Percentiles rank a stretch among this genome's conserved stretches.
phyloP scores from a whole-genome alignment of 2,888 invertebrate genomes.

The Phytoseiulus persimilis region DNA sequence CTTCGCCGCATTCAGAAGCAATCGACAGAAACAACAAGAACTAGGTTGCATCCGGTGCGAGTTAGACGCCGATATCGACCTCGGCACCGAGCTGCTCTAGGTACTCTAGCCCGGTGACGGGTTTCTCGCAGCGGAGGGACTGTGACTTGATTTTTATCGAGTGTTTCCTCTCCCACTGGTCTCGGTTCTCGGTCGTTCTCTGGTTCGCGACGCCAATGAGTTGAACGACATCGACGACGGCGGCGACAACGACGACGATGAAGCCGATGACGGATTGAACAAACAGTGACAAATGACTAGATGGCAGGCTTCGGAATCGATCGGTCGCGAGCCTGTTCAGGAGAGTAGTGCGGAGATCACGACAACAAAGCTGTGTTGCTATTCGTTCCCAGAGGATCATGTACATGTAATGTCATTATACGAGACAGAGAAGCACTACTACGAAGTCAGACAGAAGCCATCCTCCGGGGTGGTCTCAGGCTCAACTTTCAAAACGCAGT shows the following conservation, averaged over 20 bases:
- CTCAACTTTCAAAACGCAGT: not conserved
- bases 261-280: not conserved
- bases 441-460: not conserved
- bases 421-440: not conserved
- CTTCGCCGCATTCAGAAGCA: not conserved
- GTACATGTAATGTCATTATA: not conserved
- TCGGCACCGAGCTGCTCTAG: not conserved
- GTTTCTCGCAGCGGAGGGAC: not conserved
- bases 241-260: not conserved
- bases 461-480: not conserved
- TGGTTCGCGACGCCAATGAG: too few relatives aligned
- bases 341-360: not conserved
- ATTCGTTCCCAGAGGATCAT: not conserved
- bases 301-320: not conserved
- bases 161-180: too few relatives aligned
- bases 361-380: not conserved
- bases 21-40: not conserved
- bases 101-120: not conserved
- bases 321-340: not conserved
- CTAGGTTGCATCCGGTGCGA: not conserved
- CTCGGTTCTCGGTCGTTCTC: too few relatives aligned
- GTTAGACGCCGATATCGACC: not conserved
- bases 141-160: not conserved
- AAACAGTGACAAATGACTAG: not conserved
- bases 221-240: not conserved